Evolutionary conservation across 2,797 vertebrate species (phyloP).

Genomic region (Sebastes oblongus): DNA sequence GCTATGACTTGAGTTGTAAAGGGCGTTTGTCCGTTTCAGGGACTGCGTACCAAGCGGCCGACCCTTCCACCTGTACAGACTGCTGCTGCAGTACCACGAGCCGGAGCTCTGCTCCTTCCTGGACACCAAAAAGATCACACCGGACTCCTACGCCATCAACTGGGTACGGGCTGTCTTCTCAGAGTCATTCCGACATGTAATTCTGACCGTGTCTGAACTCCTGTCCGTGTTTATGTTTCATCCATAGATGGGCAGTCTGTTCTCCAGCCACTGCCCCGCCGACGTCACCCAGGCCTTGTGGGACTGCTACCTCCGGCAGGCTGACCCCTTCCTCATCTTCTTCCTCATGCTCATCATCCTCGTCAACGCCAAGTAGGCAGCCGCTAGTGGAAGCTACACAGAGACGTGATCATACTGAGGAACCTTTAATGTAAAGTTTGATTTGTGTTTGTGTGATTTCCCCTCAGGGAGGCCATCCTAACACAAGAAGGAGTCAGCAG

Average conservation of each 20-base stretch:
- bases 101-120: slow-evolving; percentile 98
- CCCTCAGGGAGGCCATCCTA: slow-evolving; percentile 89
- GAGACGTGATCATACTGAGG: not conserved
- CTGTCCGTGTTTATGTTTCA: slow-evolving; percentile 1
- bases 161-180: slow-evolving; percentile 82
- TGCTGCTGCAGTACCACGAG: slow-evolving; percentile 97
- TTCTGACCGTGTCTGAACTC: not conserved
- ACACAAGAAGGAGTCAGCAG: slow-evolving; percentile 86
- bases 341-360: slow-evolving; percentile 99
- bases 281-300: slow-evolving; percentile 94
- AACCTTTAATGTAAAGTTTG: not conserved
- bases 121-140: slow-evolving; percentile 99
- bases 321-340: slow-evolving; percentile 97
- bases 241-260: slow-evolving; percentile 91
- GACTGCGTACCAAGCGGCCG: slow-evolving; percentile 93
- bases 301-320: slow-evolving; percentile 95
- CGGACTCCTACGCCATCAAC: slow-evolving; percentile 94
- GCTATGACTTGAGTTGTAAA: not conserved
- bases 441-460: slow-evolving; percentile 42
- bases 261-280: slow-evolving; percentile 90
- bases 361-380: slow-evolving; percentile 95
- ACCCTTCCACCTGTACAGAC: slow-evolving; percentile 95
- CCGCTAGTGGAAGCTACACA: slow-evolving; percentile 25
- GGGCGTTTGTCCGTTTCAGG: slow-evolving; percentile 69
- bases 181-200: not conserved